Evolutionary conservation across 2,113 vertebrate species (phyloP).

Genomic region (Amblyornis subalaris): DNA sequence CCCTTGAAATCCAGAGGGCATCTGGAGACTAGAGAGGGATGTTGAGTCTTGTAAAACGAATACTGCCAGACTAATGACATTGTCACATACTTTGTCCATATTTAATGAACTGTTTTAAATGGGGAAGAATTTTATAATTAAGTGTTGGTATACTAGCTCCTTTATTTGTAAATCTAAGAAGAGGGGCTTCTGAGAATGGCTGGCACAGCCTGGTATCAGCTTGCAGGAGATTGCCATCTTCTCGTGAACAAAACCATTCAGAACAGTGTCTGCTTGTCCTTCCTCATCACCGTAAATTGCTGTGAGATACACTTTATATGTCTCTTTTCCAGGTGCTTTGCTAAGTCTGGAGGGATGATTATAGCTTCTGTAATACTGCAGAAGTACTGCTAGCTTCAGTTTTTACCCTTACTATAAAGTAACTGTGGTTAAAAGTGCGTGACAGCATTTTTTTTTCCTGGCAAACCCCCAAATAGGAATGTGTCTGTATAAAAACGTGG

Average conservation of each 20-base stretch:
- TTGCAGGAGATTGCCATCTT: not conserved
- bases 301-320: not conserved
- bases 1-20: not conserved
- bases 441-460: not conserved
- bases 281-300: not conserved
- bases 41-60: not conserved
- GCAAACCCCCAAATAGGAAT: not conserved
- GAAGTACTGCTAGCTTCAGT: not conserved
- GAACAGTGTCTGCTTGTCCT: not conserved
- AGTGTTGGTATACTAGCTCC: not conserved
- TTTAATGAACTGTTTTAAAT: not conserved
- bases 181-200: not conserved
- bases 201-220: not conserved
- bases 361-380: not conserved
- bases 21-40: not conserved
- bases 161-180: not conserved
- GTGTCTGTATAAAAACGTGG: not conserved
- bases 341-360: not conserved
- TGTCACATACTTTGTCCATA: not conserved
- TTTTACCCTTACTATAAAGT: not conserved
- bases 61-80: not conserved
- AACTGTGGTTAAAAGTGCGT: not conserved
- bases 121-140: not conserved
- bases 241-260: not conserved
- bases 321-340: not conserved